Conservation (phyloP, 2,113 vertebrate genomes). For the Dicaeum eximium region DNA sequence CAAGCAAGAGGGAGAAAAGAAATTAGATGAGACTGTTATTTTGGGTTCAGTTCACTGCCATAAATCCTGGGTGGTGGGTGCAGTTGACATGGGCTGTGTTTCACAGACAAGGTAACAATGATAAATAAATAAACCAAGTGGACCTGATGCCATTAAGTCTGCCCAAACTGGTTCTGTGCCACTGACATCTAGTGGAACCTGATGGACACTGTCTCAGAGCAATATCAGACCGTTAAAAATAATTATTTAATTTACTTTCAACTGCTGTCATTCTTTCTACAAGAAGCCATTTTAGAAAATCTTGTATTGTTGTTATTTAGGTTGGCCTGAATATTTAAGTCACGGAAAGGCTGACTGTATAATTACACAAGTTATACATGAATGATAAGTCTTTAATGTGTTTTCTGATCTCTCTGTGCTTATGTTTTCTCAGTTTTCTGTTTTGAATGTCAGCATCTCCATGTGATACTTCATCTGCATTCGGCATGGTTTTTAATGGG, state of each 20-base stretch:
- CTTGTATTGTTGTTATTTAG: background rate
- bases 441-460: background rate
- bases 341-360: background rate
- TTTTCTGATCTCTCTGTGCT: background rate
- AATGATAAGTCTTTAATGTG: background rate
- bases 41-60: slow-evolving; percentile 1
- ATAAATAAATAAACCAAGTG: background rate
- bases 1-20: background rate
- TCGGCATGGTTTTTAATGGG: background rate
- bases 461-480: background rate
- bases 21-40: slow-evolving; percentile 53
- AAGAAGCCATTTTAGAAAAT: background rate
- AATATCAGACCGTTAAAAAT: background rate
- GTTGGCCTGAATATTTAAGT: background rate
- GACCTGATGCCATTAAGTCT: background rate
- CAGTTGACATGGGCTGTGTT: background rate
- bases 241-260: background rate
- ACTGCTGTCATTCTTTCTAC: background rate
- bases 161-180: background rate
- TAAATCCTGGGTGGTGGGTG: background rate
- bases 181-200: slow-evolving; percentile 41
- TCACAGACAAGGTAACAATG: background rate
- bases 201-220: background rate
- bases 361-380: background rate
- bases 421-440: background rate